Base-by-base conservation (phyloP, 2,797 vertebrate genomes). In the Pteronotus mesoamericanus region DNA sequence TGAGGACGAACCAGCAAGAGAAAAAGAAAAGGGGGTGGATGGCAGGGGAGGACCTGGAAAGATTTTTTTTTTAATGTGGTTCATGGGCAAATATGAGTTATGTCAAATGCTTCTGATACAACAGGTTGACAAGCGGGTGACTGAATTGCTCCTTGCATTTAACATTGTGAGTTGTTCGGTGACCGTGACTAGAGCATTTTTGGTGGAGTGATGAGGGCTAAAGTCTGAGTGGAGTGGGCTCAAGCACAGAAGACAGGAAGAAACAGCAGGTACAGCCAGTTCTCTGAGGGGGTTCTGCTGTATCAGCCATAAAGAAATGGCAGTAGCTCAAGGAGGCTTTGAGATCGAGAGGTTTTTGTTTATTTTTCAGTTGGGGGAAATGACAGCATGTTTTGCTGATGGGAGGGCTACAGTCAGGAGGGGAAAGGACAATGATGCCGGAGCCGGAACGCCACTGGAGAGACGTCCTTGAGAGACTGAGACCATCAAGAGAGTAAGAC, bases 401-500 rank as follows among this genome's bases (percentile, higher is more conserved):
- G 26, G 57, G 78, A 74, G 48, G 16, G 9, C 64, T 46, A 53
- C n/a, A 7, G 48, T 34, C 15, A 26, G 72, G 57, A 51, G 44
- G 82, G 39, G 21, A n/a, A 85, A 74, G 59, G 44, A 32, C 4
- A 24, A 22, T 39, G 71, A n/a, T 37, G 18, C 42, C 1, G 7
- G 51, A 42, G 34, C 18, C 9, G 34, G 26, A n/a, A 32, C 44
- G 3, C 15, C 53, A 59, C 37, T 3, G 9, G 89, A 91, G 46
- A 39, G 46, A 24, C 55, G 87, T 59, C 95, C 94, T 95, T 96
- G 90, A 84, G 57, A 34, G 74, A 34, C 42, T 16, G 7, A n/a
- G n/a, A n/a, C n/a, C n/a, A n/a, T n/a, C n/a, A n/a, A n/a, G n/a
- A n/a, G n/a, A n/a, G n/a, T n/a, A n/a, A n/a, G n/a, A 22, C 79